A percentile compares a stretch with the other conserved stretches of the same genome.
phyloP scores from a whole-genome alignment of 2,888 invertebrate species.

The Nymphalis polychloros region DNA sequence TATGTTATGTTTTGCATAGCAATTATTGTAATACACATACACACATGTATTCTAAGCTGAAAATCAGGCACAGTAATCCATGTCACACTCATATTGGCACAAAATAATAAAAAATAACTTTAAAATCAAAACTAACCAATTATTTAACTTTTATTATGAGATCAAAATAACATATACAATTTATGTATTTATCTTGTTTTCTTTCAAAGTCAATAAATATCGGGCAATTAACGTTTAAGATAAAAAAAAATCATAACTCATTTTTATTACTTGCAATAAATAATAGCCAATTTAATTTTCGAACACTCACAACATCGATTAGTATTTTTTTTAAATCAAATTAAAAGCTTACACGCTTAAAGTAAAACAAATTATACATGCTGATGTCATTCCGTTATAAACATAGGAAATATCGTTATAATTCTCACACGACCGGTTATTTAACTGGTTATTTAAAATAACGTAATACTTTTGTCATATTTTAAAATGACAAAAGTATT shows the following conservation, averaged over 20 bases:
- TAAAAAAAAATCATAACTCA: slow-evolving; percentile 5
- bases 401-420: slow-evolving; percentile 21
- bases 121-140: too few species aligned
- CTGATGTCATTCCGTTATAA: slow-evolving; percentile 15
- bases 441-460: slow-evolving; percentile 13
- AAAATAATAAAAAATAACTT: too few species aligned
- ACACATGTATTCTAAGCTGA: too few species aligned
- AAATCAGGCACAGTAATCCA: too few species aligned
- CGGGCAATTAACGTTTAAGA: background rate
- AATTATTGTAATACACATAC: too few species aligned
- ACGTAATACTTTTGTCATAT: background rate
- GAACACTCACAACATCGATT: slow-evolving; percentile 1
- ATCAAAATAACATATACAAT: too few species aligned
- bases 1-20: background rate
- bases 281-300: slow-evolving; percentile 1
- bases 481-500: too few species aligned
- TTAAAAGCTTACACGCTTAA: background rate
- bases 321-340: background rate
- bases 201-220: too few species aligned
- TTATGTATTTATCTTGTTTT: too few species aligned
- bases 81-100: too few species aligned
- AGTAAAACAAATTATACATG: slow-evolving; percentile 15
- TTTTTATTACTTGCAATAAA: slow-evolving; percentile 7
- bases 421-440: slow-evolving; percentile 20
- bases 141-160: too few species aligned